Conservation (phyloP, 2,113 vertebrate species). For the Clarias gariepinus region DNA sequence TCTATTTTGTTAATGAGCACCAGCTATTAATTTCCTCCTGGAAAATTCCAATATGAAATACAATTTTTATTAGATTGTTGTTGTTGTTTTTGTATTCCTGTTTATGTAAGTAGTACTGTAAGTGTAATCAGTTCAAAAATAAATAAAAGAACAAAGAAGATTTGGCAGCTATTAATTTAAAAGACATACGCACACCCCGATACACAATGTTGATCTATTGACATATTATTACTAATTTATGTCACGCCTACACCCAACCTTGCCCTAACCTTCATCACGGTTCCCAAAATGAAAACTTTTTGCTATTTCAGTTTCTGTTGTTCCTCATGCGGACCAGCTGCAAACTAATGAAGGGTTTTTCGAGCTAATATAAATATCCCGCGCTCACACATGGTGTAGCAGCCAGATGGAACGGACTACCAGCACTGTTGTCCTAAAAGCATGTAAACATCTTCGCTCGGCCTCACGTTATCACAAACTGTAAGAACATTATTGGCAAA, state of each 20-base stretch:
- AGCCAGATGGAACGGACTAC: slow-evolving; percentile 41
- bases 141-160: slow-evolving; percentile 7
- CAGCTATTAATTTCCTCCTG: neutral
- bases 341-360: slow-evolving; percentile 46
- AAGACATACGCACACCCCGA: slow-evolving; percentile 38
- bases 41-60: neutral
- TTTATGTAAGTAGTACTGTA: neutral
- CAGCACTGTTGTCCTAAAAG: slow-evolving; percentile 38
- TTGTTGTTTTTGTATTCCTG: neutral
- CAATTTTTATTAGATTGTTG: neutral
- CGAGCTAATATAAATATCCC: slow-evolving; percentile 53
- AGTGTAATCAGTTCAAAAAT: neutral
- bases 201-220: neutral
- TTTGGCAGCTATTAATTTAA: slow-evolving; percentile 14
- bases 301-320: neutral
- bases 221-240: neutral
- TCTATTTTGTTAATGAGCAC: neutral
- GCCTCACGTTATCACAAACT: slow-evolving; percentile 36
- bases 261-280: neutral
- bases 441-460: slow-evolving; percentile 46
- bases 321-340: slow-evolving; percentile 35
- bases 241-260: neutral
- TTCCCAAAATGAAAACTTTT: neutral
- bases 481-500: slow-evolving; percentile 34
- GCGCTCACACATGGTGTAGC: slow-evolving; percentile 24